phyloP scores from a whole-genome alignment of 2,888 invertebrate genomes.

The Drosophila atripex region DNA sequence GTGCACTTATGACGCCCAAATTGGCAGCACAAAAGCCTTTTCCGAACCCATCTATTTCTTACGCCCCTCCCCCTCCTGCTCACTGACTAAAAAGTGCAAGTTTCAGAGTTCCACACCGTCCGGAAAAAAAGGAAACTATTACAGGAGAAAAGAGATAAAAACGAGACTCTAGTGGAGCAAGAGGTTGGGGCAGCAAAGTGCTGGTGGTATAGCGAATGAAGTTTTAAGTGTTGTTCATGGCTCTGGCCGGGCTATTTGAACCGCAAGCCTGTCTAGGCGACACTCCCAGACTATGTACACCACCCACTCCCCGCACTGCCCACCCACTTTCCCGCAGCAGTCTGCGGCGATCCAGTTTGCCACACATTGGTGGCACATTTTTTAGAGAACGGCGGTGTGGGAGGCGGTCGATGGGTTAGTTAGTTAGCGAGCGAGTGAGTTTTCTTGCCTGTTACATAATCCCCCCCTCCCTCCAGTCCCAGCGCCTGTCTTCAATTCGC shows the following conservation, averaged over 20 bases:
- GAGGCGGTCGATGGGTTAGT: conserved; percentile 41
- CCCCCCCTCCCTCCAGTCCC: neutral
- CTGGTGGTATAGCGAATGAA: conserved; percentile 49
- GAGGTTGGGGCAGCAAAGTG: conserved; percentile 1
- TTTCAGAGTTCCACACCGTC: conserved; percentile 28
- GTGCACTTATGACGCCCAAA: neutral
- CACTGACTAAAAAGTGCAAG: conserved; percentile 56
- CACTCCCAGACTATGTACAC: conserved; percentile 51
- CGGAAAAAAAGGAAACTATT: conserved; percentile 42
- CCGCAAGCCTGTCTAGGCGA: conserved; percentile 59
- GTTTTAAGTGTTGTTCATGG: conserved; percentile 61
- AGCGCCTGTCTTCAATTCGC: neutral
- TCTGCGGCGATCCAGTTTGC: conserved; percentile 38
- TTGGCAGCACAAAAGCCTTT: neutral
- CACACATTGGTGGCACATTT: conserved; percentile 34
- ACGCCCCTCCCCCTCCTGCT: neutral
- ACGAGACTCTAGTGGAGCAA: conserved; percentile 15
- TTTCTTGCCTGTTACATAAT: conserved; percentile 62
- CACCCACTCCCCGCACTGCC: neutral
- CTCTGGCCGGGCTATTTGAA: conserved; percentile 46
- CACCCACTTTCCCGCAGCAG: conserved; percentile 15
- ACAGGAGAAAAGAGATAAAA: conserved; percentile 30
- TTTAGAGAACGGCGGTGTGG: conserved; percentile 3
- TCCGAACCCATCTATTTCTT: neutral
- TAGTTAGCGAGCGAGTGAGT: conserved; percentile 55